A percentile compares a stretch with the other conserved stretches of the same genome.
These are phyloP conservation scores for Scaptomyza polygonia DNA, from an alignment of 2,888 invertebrate species.

Conservation along the genomic window DNA sequence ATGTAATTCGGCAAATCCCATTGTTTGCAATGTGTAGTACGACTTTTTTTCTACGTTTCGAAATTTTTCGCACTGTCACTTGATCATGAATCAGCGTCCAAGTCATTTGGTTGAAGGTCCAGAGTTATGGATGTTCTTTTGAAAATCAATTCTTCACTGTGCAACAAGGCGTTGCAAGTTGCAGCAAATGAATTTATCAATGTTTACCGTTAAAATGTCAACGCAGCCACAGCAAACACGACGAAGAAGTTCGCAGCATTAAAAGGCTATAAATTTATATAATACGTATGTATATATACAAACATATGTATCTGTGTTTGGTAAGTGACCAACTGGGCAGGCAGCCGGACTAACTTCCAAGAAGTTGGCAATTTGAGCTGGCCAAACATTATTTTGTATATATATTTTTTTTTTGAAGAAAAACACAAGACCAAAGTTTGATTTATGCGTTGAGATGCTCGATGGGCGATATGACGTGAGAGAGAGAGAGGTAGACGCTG, in stretches of 20 bases:
- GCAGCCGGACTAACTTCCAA: slow-evolving; percentile 56
- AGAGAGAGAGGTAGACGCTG: background rate
- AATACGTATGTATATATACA: slow-evolving; percentile 3
- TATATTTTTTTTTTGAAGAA: slow-evolving; percentile 49
- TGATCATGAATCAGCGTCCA: slow-evolving; percentile 41
- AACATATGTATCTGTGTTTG: background rate
- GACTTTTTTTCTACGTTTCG: slow-evolving; percentile 27
- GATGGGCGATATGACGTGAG: slow-evolving; percentile 61
- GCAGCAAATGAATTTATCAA: slow-evolving; percentile 74
- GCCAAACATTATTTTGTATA: slow-evolving; percentile 31
- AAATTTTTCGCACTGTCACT: slow-evolving; percentile 37
- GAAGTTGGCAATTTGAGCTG: slow-evolving; percentile 71
- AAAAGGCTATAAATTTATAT: slow-evolving; percentile 68
- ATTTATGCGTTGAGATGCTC: slow-evolving; percentile 77
- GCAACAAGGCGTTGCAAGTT: slow-evolving; percentile 45
- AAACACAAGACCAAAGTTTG: slow-evolving; percentile 71
- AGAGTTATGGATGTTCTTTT: slow-evolving; percentile 4
- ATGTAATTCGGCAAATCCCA: slow-evolving; percentile 31
- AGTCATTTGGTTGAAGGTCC: slow-evolving; percentile 12
- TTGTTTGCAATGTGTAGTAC: slow-evolving; percentile 31
- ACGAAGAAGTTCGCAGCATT: slow-evolving; percentile 51
- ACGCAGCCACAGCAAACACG: slow-evolving; percentile 50
- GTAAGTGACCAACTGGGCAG: slow-evolving; percentile 3
- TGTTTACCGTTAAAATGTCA: slow-evolving; percentile 73
- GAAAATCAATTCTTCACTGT: slow-evolving; percentile 13